Percentiles rank a stretch among this genome's conserved stretches.
These are phyloP conservation scores for Brachylomia viminalis DNA, from an alignment of 2,888 invertebrate genomes.

Conservation along the genomic window DNA sequence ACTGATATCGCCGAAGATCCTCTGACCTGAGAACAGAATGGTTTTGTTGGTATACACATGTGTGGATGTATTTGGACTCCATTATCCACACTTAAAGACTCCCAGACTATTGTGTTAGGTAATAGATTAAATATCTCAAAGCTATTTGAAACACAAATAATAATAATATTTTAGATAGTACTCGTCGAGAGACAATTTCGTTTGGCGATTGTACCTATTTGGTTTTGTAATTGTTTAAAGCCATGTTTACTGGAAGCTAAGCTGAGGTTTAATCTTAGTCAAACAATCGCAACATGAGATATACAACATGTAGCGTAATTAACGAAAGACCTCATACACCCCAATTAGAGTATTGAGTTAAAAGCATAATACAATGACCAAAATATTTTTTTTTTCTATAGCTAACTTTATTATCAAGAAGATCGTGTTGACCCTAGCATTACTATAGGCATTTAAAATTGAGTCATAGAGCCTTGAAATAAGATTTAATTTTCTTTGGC, in stretches of 20 bases:
- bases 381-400: no score
- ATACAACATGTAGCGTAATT: no score
- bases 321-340: no score
- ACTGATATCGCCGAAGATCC: constrained; percentile 95
- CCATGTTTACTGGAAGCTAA: background rate
- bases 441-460: no score
- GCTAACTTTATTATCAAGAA: no score
- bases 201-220: background rate
- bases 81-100: background rate
- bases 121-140: no score
- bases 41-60: constrained; percentile 26
- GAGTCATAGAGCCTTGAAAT: no score
- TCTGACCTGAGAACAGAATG: constrained; percentile 88
- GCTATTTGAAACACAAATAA: no score
- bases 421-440: no score
- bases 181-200: background rate
- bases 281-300: background rate
- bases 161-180: background rate
- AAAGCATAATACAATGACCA: no score
- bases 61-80: background rate
- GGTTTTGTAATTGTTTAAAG: background rate
- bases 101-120: constrained; percentile 6
- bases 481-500: no score
- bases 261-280: background rate
- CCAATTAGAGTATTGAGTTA: no score